A percentile compares a stretch with the other conserved stretches of the same genome.
phyloP scores from a whole-genome alignment of 2,797 vertebrate genomes.

The Limnodromus scolopaceus region DNA sequence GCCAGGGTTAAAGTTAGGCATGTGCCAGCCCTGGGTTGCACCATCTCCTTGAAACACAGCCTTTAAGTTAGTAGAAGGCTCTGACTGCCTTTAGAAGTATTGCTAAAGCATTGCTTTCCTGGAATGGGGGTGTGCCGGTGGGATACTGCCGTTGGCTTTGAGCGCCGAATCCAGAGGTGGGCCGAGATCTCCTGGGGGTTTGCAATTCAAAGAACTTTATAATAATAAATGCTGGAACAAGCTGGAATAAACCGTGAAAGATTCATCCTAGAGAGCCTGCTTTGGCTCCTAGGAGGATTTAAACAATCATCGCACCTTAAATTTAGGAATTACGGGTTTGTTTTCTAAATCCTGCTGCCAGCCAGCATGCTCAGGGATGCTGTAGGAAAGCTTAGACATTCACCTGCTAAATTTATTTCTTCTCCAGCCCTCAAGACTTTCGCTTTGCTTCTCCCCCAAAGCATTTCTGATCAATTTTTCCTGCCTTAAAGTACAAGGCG shows the following conservation, averaged over 20 bases:
- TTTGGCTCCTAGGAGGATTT: not conserved
- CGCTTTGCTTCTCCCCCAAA: not conserved
- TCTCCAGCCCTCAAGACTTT: not conserved
- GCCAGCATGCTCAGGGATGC: not conserved
- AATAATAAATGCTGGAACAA: not conserved
- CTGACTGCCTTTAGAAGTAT: not conserved
- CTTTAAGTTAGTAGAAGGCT: not conserved
- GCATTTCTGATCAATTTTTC: not conserved
- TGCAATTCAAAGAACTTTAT: not conserved
- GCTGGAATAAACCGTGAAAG: not conserved
- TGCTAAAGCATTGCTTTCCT: not conserved
- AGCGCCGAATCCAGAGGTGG: not conserved
- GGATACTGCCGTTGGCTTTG: not conserved
- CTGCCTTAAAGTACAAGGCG: not conserved
- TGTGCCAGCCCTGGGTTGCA: not conserved
- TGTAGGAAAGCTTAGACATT: constrained; percentile 1
- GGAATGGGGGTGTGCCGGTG: not conserved
- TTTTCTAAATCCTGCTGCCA: constrained; percentile 6
- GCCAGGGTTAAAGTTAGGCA: not conserved
- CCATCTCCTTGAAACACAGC: not conserved
- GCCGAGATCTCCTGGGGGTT: not conserved
- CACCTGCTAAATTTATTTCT: constrained; percentile 23
- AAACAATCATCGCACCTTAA: not conserved
- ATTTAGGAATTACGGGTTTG: not conserved
- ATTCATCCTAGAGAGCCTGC: not conserved